Percentiles rank a stretch among this genome's conserved stretches.
Conservation (phyloP, 2,797 vertebrate genomes). For the Orestias chungarensis region DNA sequence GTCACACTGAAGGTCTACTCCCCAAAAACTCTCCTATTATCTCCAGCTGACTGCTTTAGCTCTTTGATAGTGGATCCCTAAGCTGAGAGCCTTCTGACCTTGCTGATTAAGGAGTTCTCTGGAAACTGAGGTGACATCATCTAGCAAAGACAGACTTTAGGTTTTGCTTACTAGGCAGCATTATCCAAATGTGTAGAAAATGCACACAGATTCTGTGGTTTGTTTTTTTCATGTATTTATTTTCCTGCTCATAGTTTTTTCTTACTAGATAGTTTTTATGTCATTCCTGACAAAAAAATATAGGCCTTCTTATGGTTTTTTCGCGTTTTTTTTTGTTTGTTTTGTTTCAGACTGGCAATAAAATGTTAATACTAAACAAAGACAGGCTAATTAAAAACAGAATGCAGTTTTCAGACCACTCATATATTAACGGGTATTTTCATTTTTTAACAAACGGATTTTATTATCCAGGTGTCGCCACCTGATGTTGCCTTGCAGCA, state of each 20-base stretch:
- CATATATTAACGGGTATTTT: not conserved
- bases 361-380: not conserved
- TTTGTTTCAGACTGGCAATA: not conserved
- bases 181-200: constrained; percentile 14
- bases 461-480: not conserved
- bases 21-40: constrained; percentile 74
- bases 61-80: constrained; percentile 39
- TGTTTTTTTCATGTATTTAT: not conserved
- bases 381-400: not conserved
- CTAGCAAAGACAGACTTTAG: constrained; percentile 31
- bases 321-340: not conserved
- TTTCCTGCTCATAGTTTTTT: not conserved
- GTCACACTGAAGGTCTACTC: constrained; percentile 73
- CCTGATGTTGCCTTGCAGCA: no score
- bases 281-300: not conserved
- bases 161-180: constrained; percentile 24
- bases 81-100: constrained; percentile 65
- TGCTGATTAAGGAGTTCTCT: constrained; percentile 69
- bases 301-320: not conserved
- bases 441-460: not conserved
- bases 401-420: no score
- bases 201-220: constrained; percentile 9
- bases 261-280: not conserved
- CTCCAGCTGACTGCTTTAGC: constrained; percentile 70
- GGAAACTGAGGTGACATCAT: constrained; percentile 58